Conservation (phyloP, 1,140 invertebrate genomes). For the Druon quercuslanigerum region DNA sequence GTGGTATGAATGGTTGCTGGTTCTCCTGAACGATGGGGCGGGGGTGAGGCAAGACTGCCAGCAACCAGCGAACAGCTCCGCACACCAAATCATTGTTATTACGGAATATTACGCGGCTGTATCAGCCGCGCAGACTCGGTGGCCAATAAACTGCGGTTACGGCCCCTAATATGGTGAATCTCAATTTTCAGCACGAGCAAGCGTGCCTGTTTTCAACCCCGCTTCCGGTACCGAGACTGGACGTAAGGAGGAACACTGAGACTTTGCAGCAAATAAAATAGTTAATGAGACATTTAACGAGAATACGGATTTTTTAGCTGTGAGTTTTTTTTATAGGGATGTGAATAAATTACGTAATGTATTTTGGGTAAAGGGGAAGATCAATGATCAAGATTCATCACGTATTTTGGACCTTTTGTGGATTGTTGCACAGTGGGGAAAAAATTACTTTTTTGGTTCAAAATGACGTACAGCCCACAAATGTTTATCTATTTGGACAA, state of each 20-base stretch:
- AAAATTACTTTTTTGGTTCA: too few species aligned
- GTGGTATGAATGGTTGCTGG: constrained; percentile 32
- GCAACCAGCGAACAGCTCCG: constrained; percentile 61
- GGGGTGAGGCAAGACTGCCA: constrained; percentile 58
- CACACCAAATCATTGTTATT: constrained; percentile 75
- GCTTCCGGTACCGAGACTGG: constrained; percentile 45
- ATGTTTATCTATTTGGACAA: too few species aligned
- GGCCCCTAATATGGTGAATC: constrained; percentile 73
- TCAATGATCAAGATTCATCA: too few species aligned
- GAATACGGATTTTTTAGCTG: too few species aligned
- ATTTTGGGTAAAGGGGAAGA: too few species aligned
- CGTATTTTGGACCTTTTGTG: too few species aligned
- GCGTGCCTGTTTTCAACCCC: constrained; percentile 49
- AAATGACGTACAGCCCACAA: too few species aligned
- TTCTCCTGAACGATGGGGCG: constrained; percentile 30
- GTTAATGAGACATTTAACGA: too few species aligned
- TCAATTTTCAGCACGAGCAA: constrained; percentile 68
- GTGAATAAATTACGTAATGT: too few species aligned
- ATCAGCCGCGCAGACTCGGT: constrained; percentile 70
- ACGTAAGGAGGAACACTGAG: constrained; percentile 52
- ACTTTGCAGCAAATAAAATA: too few species aligned
- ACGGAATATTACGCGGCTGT: constrained; percentile 74
- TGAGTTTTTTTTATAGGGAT: too few species aligned
- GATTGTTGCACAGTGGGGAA: too few species aligned
- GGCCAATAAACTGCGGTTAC: constrained; percentile 74